Evolutionary conservation across 2,888 invertebrate genomes (phyloP).

Genomic region (Xanthia togata): DNA sequence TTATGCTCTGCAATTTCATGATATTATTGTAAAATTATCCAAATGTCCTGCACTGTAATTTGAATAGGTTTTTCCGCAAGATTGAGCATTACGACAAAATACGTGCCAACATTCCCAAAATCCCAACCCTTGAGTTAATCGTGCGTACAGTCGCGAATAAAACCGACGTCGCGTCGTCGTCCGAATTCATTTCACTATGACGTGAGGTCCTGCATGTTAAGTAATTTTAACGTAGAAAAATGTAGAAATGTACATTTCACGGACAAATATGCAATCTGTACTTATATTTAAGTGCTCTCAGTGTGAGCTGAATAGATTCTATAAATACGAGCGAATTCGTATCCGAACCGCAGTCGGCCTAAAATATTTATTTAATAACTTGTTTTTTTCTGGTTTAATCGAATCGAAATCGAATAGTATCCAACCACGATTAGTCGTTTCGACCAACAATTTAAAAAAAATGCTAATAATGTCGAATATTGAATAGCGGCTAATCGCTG

Average conservation of each 20-base stretch:
- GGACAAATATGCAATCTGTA: constrained; percentile 13
- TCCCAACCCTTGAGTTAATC: constrained; percentile 27
- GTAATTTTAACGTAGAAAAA: not conserved
- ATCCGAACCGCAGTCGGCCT: not conserved
- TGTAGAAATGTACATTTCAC: not conserved
- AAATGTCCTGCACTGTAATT: constrained; percentile 2
- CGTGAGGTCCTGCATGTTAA: constrained; percentile 4
- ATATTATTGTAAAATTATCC: constrained; percentile 3
- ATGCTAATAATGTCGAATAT: too few relatives aligned
- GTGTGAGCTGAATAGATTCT: constrained; percentile 6
- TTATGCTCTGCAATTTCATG: not conserved
- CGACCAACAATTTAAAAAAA: too few relatives aligned
- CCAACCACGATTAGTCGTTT: too few relatives aligned
- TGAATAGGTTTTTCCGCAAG: constrained; percentile 5
- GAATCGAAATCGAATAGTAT: too few relatives aligned
- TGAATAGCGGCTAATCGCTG: too few relatives aligned
- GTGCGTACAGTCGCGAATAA: constrained; percentile 24
- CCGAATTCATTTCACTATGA: constrained; percentile 19
- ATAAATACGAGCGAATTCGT: constrained; percentile 1
- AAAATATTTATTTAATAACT: not conserved
- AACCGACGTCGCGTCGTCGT: not conserved
- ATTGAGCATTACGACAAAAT: constrained; percentile 29
- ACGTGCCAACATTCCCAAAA: constrained; percentile 27
- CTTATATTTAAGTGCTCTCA: constrained; percentile 8
- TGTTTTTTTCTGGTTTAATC: not conserved